Base-by-base conservation (phyloP, 2,888 invertebrate species). In the Willowsia nigromaculata region DNA sequence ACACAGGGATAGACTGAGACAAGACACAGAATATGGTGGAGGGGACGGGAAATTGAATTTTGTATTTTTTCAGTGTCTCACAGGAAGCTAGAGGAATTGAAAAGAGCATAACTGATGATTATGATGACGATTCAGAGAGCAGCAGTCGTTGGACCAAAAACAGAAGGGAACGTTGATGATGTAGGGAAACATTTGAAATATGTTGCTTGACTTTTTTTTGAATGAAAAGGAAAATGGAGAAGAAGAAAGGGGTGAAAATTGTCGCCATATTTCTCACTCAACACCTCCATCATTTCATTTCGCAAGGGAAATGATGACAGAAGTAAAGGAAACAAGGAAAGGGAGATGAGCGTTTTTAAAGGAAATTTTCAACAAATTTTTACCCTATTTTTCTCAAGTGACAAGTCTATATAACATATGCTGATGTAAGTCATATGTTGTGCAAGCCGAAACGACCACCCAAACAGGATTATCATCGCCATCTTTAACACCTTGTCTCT, bases 11-110 rank as follows among this genome's bases (percentile, higher is more conserved):
- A 11, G 59, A 47, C 25, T 22, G 22, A 40, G 74, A 43, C 74
- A 47, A 43, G 74, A 74, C 22, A 27, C 43, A 74, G 47, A 47
- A 47, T 22, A 74, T 7, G 22, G 18, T 7, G 68, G 11, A n/a
- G 33, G 43, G 27, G 30, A 50, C n/a, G 25, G 25, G 22, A 76
- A 76, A 76, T 76, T 76, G 76, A 76, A 76, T 76, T 76, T 76
- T 53, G 9, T 59, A 11, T 15, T 30, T 25, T 25, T 59, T 76
- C 27, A 18, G 11, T 4, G 18, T 53, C 53, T 43, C 7, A 30
- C 2, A 76, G 53, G 7, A 53, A 76, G 30, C 30, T 7, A 25
- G 15, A 74, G 25, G 47, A 74, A 74, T 74, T 47, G 74, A 74
- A 74, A 74, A 43, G 43, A 43, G 37, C 68, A 68, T 11, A 15